phyloP scores from a whole-genome alignment of 2,113 vertebrate species.

The Malurus alboscapulatus region DNA sequence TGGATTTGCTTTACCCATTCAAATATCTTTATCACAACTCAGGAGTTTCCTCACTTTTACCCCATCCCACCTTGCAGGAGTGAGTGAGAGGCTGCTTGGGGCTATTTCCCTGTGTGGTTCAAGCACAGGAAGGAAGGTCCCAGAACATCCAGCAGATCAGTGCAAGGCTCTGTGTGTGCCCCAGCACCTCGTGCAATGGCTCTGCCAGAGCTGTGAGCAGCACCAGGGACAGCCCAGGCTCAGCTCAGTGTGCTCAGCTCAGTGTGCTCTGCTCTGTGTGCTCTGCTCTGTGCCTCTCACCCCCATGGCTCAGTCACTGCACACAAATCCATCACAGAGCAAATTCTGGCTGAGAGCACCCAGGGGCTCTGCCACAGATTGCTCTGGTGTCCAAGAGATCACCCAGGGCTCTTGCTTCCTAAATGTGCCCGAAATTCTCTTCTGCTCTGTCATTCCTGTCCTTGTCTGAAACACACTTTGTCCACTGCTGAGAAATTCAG shows the following conservation, averaged over 20 bases:
- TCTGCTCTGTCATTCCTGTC: not conserved
- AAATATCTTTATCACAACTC: not conserved
- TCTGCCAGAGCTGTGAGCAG: not conserved
- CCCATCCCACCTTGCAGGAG: fast-evolving
- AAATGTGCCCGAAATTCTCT: not conserved
- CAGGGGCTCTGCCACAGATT: not conserved
- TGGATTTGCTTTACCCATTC: not conserved
- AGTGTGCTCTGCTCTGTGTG: too few relatives aligned
- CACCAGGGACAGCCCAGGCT: not conserved
- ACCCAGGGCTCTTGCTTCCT: not conserved
- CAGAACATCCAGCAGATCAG: not conserved
- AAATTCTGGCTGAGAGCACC: not conserved
- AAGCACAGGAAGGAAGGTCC: not conserved
- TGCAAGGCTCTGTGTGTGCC: not conserved
- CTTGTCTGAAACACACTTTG: not conserved
- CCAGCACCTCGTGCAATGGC: not conserved
- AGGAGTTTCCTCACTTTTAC: not conserved
- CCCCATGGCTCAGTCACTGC: not conserved
- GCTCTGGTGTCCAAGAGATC: not conserved
- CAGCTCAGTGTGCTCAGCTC: too few relatives aligned
- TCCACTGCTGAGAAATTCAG: not conserved
- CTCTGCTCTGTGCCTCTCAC: not conserved
- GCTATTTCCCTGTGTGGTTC: not conserved
- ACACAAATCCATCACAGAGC: not conserved
- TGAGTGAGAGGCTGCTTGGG: not conserved